These are phyloP conservation scores for Sarcophaga bullata DNA, from an alignment of 1,140 invertebrate species.

Conservation along the genomic window DNA sequence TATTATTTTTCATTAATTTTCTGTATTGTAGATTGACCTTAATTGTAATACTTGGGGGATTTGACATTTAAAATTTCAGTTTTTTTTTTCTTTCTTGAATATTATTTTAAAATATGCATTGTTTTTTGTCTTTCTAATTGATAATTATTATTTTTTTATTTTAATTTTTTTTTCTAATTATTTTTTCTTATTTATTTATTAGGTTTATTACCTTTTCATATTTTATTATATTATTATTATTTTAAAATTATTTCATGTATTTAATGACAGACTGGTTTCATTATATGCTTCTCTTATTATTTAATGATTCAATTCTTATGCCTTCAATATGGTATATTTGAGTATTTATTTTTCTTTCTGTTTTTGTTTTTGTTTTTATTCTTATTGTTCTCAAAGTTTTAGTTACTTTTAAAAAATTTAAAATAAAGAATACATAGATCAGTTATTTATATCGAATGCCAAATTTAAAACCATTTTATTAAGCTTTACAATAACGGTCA, in stretches of 20 bases:
- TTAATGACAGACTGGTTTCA: neutral
- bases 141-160: neutral
- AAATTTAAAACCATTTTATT: too few species aligned
- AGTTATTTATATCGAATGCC: too few species aligned
- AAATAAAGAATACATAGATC: too few species aligned
- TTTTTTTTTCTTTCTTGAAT: neutral
- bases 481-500: too few species aligned
- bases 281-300: neutral
- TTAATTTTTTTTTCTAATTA: neutral
- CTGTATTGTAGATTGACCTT: neutral
- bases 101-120: neutral
- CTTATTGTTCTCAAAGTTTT: too few species aligned
- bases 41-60: neutral
- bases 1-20: neutral
- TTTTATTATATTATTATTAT: neutral
- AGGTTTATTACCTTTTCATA: too few species aligned
- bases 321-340: slow-evolving; percentile 4
- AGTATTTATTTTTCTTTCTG: slow-evolving; percentile 22
- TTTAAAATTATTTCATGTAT: neutral
- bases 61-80: neutral
- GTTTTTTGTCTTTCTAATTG: neutral
- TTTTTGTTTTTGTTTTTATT: too few species aligned
- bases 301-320: slow-evolving; percentile 4
- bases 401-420: too few species aligned
- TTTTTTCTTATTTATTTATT: neutral